Base-by-base conservation (phyloP, 2,113 vertebrate species). In the Ancistrus triradiatus region DNA sequence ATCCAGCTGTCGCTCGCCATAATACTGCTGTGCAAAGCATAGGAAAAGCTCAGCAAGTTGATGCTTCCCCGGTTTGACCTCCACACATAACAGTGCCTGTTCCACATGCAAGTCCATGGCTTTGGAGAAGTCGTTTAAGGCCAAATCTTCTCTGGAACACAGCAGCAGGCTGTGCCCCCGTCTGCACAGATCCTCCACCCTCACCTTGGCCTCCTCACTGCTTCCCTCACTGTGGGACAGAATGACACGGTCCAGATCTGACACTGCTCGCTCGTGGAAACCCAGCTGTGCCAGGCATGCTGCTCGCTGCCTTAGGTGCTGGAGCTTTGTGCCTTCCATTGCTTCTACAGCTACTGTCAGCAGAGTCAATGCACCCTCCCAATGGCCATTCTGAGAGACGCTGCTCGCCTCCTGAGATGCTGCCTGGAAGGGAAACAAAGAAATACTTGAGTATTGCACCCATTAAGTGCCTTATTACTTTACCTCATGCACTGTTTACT, bases 211-310 rank as follows among this genome's bases (percentile, higher is more conserved):
- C 2, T 87, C 80, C 1, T 71, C 66, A 0, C 48, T 59, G 27
- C 63, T 31, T 17, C 63, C 60, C 14, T 63, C 27, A 1, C 57
- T 0, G 0, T 84, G 79, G 24, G 76, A 81, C 44, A 69, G 84
- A 19, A 93, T 85, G 35, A 93, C 85, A 3, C 13, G 66, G 17
- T 89, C 87, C 72, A 98, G 81, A 75, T 98, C 95, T 14, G 70
- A 31, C 17, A 90, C 59, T 1, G 92, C 92, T 7, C 52, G 75
- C n/a, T 77, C 52, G 0, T 91, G 84, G 1, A 88, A 72, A 18
- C 74, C 83, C 27, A 95, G 81, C 42, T 84, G 84, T 0, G 62
- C 72, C 1, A 95, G 79, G 80, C 92, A 95, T 14, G 77, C 50
- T 0, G 89, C 91, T 0, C 94, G 87, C 40, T 78, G 86, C 15